Conservation (phyloP, 2,888 invertebrate species). For the Chironomus tentans region DNA sequence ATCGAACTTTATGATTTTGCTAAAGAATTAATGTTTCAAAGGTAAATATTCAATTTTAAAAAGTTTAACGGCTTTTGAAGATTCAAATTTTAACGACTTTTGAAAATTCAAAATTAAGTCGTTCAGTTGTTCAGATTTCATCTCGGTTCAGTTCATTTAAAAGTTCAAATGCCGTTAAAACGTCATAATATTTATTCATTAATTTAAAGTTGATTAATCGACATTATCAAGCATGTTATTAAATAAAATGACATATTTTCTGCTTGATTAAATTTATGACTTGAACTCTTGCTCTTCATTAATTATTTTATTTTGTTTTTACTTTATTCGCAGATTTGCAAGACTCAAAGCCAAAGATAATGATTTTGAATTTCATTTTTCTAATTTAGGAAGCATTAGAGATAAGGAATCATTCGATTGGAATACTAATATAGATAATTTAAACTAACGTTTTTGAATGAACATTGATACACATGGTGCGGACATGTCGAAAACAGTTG, state of each 20-base stretch:
- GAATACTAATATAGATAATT: conserved; percentile 71
- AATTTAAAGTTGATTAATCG: too few relatives aligned
- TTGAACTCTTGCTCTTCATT: too few relatives aligned
- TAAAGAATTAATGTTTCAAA: conserved; percentile 72
- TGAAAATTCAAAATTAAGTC: not conserved
- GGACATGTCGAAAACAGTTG: not conserved
- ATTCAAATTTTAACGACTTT: not conserved
- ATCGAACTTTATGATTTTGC: conserved; percentile 90
- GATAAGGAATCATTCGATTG: conserved; percentile 73
- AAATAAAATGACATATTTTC: too few relatives aligned
- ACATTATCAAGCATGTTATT: too few relatives aligned
- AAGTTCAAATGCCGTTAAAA: too few relatives aligned
- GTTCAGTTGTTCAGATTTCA: too few relatives aligned
- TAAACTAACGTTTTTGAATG: not conserved
- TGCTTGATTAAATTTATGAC: too few relatives aligned
- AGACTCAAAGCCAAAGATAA: conserved; percentile 68
- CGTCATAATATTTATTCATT: too few relatives aligned
- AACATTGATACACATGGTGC: not conserved
- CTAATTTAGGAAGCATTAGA: conserved; percentile 73
- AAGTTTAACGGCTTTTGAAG: not conserved
- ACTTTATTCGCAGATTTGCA: conserved; percentile 58
- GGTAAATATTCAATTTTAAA: conserved; percentile 39
- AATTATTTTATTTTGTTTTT: conserved; percentile 29
- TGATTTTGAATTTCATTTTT: conserved; percentile 73
- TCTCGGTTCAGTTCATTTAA: too few relatives aligned